Percentiles rank a stretch among this genome's conserved stretches.
Evolutionary conservation across 1,140 invertebrate genomes (phyloP).

Genomic region (Musca vetustissima): DNA sequence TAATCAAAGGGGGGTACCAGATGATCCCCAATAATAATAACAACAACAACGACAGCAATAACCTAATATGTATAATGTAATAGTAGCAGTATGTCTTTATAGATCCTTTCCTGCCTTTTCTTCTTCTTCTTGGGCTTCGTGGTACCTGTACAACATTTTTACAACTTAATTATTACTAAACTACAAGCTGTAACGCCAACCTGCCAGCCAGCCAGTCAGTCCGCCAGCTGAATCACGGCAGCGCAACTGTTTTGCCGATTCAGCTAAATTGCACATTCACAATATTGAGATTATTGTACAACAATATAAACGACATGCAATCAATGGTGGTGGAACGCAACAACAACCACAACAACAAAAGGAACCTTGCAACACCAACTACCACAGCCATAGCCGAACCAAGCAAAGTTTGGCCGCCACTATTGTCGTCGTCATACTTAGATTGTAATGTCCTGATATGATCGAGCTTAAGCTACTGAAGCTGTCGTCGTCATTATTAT

Average conservation of each 20-base stretch:
- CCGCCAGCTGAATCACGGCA: too few relatives aligned
- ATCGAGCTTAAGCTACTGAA: conserved; percentile 21
- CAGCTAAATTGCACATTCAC: neutral
- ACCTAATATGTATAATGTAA: too few relatives aligned
- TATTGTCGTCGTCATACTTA: conserved; percentile 2
- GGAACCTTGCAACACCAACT: neutral
- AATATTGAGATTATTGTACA: conserved; percentile 21
- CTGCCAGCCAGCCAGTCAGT: too few relatives aligned
- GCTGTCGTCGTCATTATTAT: conserved; percentile 37
- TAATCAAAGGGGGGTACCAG: neutral
- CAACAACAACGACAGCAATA: too few relatives aligned
- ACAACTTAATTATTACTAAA: conserved; percentile 56
- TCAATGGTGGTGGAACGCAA: conserved; percentile 36
- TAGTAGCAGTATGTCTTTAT: too few relatives aligned
- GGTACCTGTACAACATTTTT: conserved; percentile 40
- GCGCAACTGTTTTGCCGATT: too few relatives aligned
- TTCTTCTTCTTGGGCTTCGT: conserved; percentile 45
- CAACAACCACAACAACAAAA: neutral
- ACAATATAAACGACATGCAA: conserved; percentile 29
- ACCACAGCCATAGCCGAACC: neutral
- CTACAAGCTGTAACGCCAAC: conserved; percentile 35
- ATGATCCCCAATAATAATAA: too few relatives aligned
- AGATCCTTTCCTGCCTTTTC: neutral
- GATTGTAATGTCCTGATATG: conserved; percentile 24
- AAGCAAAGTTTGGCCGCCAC: neutral